A percentile compares a stretch with the other conserved stretches of the same genome.
Evolutionary conservation across 2,113 vertebrate genomes (phyloP).

Genomic region (Nothoprocta perdicaria): DNA sequence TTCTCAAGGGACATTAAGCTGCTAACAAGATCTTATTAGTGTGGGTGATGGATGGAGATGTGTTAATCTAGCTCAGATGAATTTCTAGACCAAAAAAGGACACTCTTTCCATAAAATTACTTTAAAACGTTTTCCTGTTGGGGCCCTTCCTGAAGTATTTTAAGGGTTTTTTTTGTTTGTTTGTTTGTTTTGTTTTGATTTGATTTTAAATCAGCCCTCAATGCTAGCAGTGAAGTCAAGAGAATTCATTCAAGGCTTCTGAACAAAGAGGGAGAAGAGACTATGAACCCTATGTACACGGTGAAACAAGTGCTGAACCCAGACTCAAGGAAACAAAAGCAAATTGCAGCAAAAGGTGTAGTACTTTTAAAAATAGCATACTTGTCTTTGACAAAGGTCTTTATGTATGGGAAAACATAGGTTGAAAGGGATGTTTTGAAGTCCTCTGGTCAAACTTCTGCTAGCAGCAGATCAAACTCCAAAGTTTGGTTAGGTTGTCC

Average conservation of each 20-base stretch:
- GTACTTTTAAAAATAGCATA: conserved; percentile 1
- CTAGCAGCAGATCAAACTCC: neutral
- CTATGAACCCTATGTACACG: neutral
- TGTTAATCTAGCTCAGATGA: neutral
- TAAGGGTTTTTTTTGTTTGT: neutral
- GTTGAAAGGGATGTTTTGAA: neutral
- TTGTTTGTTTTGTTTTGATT: neutral
- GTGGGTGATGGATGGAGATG: neutral
- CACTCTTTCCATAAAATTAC: neutral
- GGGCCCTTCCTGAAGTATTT: neutral
- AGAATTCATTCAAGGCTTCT: conserved; percentile 74
- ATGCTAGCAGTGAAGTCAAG: conserved; percentile 83
- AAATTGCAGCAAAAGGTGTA: conserved; percentile 74
- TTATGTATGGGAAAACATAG: neutral
- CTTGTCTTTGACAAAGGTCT: neutral
- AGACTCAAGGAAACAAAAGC: conserved; percentile 68
- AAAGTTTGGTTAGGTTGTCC: neutral
- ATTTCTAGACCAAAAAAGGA: neutral
- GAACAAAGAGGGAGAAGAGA: conserved; percentile 40
- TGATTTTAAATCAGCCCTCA: conserved; percentile 80
- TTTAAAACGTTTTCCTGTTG: neutral
- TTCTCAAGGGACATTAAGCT: neutral
- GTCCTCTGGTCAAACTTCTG: neutral
- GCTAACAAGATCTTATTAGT: neutral
- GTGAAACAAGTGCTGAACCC: conserved; percentile 85